These are phyloP conservation scores for Antechinus flavipes DNA, from an alignment of 2,113 vertebrate genomes.

Conservation along the genomic window DNA sequence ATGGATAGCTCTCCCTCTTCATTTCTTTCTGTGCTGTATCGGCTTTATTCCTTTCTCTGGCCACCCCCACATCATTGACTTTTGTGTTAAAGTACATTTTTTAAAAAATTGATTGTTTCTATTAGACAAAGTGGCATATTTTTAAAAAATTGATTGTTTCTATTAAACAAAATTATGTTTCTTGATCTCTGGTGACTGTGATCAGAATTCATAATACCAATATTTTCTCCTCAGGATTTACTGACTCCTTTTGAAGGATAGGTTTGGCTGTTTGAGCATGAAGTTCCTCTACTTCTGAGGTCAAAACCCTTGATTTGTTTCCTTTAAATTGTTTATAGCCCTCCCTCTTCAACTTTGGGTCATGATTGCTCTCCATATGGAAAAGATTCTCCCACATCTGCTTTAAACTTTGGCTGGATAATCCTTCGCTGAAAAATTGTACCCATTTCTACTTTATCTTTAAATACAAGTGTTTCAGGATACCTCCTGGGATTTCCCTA, in stretches of 20 bases:
- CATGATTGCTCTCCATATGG: background rate
- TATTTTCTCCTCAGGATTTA: background rate
- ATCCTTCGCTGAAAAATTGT: background rate
- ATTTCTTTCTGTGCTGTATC: background rate
- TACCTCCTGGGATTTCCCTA: background rate
- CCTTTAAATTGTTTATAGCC: background rate
- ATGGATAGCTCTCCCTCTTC: background rate
- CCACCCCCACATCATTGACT: background rate
- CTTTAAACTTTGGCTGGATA: background rate
- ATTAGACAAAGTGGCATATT: too few species aligned
- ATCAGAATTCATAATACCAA: background rate
- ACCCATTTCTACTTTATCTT: background rate
- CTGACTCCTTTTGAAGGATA: background rate
- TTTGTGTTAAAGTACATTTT: background rate
- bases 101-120: too few species aligned
- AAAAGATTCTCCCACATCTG: background rate
- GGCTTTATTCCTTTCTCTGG: background rate
- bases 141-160: background rate
- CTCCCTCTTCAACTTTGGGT: background rate
- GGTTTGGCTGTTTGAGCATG: background rate
- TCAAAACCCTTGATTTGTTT: background rate
- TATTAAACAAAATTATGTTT: background rate
- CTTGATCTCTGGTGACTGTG: background rate
- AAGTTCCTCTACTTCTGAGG: background rate
- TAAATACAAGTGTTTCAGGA: background rate